Conservation (phyloP, 2,888 invertebrate genomes). For the Antitype chi region DNA sequence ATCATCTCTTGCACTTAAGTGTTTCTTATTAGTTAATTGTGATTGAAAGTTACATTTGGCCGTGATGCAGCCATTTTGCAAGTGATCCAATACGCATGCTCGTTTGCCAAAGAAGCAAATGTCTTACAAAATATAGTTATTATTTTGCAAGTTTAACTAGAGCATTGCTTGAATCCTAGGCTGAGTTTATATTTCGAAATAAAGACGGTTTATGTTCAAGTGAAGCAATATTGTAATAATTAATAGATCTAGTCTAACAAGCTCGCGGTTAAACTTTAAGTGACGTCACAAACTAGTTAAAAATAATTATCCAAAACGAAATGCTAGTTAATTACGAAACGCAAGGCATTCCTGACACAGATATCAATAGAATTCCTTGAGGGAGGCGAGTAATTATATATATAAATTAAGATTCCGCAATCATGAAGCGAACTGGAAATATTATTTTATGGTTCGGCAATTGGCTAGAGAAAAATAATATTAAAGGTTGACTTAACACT, state of each 20-base stretch:
- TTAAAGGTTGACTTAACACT: background rate
- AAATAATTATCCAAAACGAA: slow-evolving; percentile 38
- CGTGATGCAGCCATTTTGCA: slow-evolving; percentile 23
- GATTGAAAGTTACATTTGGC: slow-evolving; percentile 21
- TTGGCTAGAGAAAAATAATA: slow-evolving; percentile 23
- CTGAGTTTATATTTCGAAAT: slow-evolving; percentile 43
- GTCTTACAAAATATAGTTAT: slow-evolving; percentile 53
- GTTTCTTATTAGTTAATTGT: slow-evolving; percentile 19
- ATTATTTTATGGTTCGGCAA: slow-evolving; percentile 31
- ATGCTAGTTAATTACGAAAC: slow-evolving; percentile 38
- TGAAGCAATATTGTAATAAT: slow-evolving; percentile 42
- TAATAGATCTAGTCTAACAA: slow-evolving; percentile 24
- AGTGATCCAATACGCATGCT: slow-evolving; percentile 33
- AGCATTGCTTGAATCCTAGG: slow-evolving; percentile 36
- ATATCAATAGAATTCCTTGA: slow-evolving; percentile 46
- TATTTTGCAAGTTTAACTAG: slow-evolving; percentile 54
- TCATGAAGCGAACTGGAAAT: slow-evolving; percentile 8
- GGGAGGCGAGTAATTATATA: slow-evolving; percentile 37
- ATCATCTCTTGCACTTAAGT: slow-evolving; percentile 30
- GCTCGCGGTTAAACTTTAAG: slow-evolving; percentile 6
- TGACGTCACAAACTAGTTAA: slow-evolving; percentile 18
- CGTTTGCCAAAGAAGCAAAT: slow-evolving; percentile 34
- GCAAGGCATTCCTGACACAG: slow-evolving; percentile 44
- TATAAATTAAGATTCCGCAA: slow-evolving; percentile 39
- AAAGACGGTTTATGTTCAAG: slow-evolving; percentile 25